phyloP scores from a whole-genome alignment of 2,888 invertebrate species.

The Ganaspis brasiliensis region DNA sequence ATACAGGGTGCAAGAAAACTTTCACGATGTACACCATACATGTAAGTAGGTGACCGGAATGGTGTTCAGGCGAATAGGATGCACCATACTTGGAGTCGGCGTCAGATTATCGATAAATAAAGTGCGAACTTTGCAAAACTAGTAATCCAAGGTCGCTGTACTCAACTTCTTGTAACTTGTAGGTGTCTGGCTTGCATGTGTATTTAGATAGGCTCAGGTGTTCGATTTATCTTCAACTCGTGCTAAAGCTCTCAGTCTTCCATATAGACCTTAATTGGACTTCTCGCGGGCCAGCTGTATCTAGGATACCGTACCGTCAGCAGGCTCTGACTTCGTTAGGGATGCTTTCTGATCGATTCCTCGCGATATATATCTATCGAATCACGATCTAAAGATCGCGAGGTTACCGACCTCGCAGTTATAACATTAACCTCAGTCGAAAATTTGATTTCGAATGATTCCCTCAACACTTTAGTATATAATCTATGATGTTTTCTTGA shows the following conservation, averaged over 20 bases:
- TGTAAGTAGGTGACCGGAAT: constrained; percentile 56
- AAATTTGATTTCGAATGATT: too few species aligned
- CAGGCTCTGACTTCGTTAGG: constrained; percentile 7
- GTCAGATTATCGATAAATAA: constrained; percentile 68
- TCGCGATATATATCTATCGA: constrained; percentile 21
- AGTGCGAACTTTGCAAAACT: constrained; percentile 63
- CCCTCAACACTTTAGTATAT: too few species aligned
- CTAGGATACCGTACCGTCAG: constrained; percentile 32
- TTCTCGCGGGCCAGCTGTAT: constrained; percentile 51
- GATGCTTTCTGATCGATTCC: constrained; percentile 10
- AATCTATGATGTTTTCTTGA: too few species aligned
- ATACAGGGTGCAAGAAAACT: constrained; percentile 45
- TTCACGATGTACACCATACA: constrained; percentile 60
- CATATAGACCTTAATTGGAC: constrained; percentile 67
- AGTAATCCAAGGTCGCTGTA: constrained; percentile 42
- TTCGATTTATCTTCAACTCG: constrained; percentile 40
- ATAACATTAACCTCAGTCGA: too few species aligned
- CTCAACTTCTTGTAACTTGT: constrained; percentile 4
- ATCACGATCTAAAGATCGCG: constrained; percentile 21
- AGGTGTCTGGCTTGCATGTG: constrained; percentile 13
- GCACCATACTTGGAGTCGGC: constrained; percentile 38
- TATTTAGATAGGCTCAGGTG: constrained; percentile 48
- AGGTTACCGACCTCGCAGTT: constrained; percentile 10
- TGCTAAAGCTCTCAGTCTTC: constrained; percentile 43
- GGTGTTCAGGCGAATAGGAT: constrained; percentile 45